Evolutionary conservation across 2,888 invertebrate species (phyloP).

Genomic region (Xanthorhoe designata): DNA sequence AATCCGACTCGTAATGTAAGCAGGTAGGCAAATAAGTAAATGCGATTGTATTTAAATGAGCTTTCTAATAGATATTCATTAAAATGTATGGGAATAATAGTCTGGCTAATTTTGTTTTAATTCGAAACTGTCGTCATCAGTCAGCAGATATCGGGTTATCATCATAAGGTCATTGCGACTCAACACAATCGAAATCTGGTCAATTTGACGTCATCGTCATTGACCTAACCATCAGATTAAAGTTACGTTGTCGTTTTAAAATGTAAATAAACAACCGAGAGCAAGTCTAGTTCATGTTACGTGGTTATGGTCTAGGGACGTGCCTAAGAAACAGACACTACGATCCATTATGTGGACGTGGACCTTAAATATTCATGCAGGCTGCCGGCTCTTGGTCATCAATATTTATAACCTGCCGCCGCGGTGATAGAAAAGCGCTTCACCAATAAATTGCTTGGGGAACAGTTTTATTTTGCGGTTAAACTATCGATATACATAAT

Average conservation of each 20-base stretch:
- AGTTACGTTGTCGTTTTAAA: constrained; percentile 20
- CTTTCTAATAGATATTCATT: constrained; percentile 19
- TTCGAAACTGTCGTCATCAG: constrained; percentile 9
- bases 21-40: constrained; percentile 34
- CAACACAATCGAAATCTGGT: constrained; percentile 12
- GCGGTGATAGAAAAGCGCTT: constrained; percentile 64
- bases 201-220: constrained; percentile 24
- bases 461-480: constrained; percentile 43
- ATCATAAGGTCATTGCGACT: constrained; percentile 5
- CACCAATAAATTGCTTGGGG: constrained; percentile 56
- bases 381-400: constrained; percentile 62
- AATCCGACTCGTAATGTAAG: constrained; percentile 38
- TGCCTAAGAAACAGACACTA: constrained; percentile 57
- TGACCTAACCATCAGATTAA: constrained; percentile 19
- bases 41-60: constrained; percentile 27
- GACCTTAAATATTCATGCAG: constrained; percentile 71
- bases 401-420: constrained; percentile 70
- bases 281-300: constrained; percentile 43
- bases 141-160: constrained; percentile 16
- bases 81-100: constrained; percentile 15
- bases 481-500: constrained; percentile 40
- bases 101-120: constrained; percentile 11
- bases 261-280: constrained; percentile 39
- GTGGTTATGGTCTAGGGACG: constrained; percentile 46
- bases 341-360: constrained; percentile 60